Evolutionary conservation across 1,140 invertebrate species (phyloP).

Genomic region (Grapholita molesta): DNA sequence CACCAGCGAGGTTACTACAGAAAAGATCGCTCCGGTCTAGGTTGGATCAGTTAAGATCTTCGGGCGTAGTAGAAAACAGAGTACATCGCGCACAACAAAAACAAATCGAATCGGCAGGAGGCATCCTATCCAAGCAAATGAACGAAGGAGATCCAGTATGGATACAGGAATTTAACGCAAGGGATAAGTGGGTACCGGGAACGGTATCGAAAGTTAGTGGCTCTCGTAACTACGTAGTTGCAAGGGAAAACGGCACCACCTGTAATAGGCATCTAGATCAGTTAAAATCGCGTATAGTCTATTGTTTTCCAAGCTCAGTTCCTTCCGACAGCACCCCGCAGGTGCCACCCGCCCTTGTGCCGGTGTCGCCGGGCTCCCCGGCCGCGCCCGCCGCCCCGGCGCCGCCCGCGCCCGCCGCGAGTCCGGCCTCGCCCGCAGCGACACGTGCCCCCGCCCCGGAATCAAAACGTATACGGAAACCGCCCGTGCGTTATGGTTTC

Average conservation of each 20-base stretch:
- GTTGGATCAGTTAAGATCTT: too few relatives aligned
- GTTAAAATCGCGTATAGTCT: not conserved
- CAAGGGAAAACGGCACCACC: not conserved
- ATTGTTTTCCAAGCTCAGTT: too few relatives aligned
- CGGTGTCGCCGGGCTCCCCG: not conserved
- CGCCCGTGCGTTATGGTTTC: not conserved
- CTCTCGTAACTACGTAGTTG: not conserved
- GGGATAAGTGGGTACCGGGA: not conserved
- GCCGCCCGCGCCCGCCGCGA: not conserved
- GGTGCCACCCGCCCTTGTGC: not conserved
- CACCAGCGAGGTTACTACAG: too few relatives aligned
- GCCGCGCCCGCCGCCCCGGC: not conserved
- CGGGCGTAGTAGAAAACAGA: not conserved
- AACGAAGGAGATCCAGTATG: not conserved
- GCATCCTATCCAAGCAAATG: not conserved
- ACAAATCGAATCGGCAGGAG: not conserved
- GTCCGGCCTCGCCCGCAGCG: not conserved
- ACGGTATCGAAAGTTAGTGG: not conserved
- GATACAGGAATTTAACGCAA: too few relatives aligned
- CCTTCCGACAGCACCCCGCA: too few relatives aligned
- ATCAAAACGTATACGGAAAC: not conserved
- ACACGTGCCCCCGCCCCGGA: not conserved
- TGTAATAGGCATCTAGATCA: not conserved
- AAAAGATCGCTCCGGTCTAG: too few relatives aligned
- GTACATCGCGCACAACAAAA: not conserved